Base-by-base conservation (phyloP, 1,140 invertebrate species). In the Ephestia elutella region DNA sequence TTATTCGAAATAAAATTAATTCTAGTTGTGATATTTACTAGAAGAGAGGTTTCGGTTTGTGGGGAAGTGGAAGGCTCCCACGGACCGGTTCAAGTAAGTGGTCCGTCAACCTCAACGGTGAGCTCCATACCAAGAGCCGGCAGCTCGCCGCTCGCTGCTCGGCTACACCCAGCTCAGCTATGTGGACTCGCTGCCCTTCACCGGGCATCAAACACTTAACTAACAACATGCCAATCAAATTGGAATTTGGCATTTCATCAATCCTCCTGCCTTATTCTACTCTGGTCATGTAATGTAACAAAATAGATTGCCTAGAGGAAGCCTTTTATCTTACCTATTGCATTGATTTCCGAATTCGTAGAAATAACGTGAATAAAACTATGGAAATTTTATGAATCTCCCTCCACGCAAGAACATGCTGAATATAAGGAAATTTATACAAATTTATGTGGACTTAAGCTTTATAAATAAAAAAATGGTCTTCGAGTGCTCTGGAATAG, bases 1-100 rank as follows among this genome's bases (percentile, higher is more conserved):
- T 66, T 74, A 70, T 76, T 68, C 59, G 66, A 75, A 72, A 76
- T 73, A 68, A 72, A 73, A 69, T 73, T 68, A 71, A 73, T 70
- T 72, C 69, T 70, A 61, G 68, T 68, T 63, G 61, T 70, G 68
- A 63, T 72, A 66, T 68, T 63, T 66, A 68, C 54, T 71, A 69
- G 65, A 72, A 71, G 65, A 65, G 54, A 68, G 65, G 60, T 63
- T 67, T 64, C 57, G 62, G 62, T 63, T 65, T 63, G 63, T 66
- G 72, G 66, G 65, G 56, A 64, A 61, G 53, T 64, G 57, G 70
- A 66, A 64, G 71, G 66, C 62, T 75, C 65, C 71, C 71, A 66
- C 61, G 66, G 70, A 72, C 69, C 76, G 73, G 71, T 81, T 71
- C 49, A 65, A 59, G 56, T 69, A 70, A 70, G 66, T 70, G 69